Base-by-base conservation (phyloP, 2,888 invertebrate genomes). In the Drosophila suboccidentalis region DNA sequence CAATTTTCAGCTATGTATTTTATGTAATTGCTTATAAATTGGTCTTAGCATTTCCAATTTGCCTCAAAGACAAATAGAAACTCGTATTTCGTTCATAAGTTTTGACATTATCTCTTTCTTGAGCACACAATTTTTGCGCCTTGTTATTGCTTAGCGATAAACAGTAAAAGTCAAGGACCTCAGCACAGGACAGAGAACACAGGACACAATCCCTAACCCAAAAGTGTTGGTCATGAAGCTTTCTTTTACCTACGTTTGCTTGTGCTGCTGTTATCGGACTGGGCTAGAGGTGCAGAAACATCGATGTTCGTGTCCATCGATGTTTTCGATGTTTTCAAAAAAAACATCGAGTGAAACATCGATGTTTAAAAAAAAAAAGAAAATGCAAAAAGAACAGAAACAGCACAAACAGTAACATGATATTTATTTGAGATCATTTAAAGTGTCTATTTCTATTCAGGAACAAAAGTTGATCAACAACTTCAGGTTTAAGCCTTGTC, bases 161-260 rank as follows among this genome's bases (percentile, higher is more conserved):
- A 53, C 36, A 49, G 43, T 57, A 60, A 64, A 70, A 77, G 72
- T 83, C 85, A 80, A 82, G 76, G 83, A 86, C 69, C 83, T 66
- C 49, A 22, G 34, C 43, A 26, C 43, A 55, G 39, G 58, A 49
- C 44, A 22, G 4, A 26, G 6, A 9, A 49, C 44, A 22, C 22
- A 26, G 6, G 10, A 26, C 53, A 26, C 17, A 51, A 22, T 36
- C 9, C 17, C 22, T 29, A 44, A 36, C 19, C 26, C 46, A 34
- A 15, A 11, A 29, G 13, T 74, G 64, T 53, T 60, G 80, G 64
- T 63, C 65, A 62, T 60, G 61, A 71, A 71, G 69, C 73, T 66
- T 61, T 29, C 29, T 29, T 29, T 29, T 54, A 61, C 61, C 78
- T 55, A 50, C 59, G 63, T 54, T 70, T 70, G 26, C 26, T 26